Conservation (phyloP, 2,113 vertebrate species). For the Atrichornis clamosus region DNA sequence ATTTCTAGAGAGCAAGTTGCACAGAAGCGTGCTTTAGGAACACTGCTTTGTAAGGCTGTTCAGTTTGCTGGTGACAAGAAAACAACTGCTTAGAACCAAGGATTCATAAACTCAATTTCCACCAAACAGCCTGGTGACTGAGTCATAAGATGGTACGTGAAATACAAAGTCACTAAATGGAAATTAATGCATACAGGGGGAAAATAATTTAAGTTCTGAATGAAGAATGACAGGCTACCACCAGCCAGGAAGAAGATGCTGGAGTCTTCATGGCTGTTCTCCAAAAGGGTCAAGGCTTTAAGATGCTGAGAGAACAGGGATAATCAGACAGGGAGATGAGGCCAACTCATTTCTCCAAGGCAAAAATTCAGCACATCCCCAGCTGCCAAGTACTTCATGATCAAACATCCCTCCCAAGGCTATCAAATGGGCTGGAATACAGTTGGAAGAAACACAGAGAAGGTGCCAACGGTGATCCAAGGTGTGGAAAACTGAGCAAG, state of each 20-base stretch:
- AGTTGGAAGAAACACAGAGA: not conserved
- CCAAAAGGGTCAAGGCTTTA: not conserved
- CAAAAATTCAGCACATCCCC: not conserved
- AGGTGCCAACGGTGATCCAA: not conserved
- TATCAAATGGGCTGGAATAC: not conserved
- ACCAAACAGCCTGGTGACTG: not conserved
- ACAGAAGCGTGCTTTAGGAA: not conserved
- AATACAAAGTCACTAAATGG: conserved; percentile 22
- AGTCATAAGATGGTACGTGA: not conserved
- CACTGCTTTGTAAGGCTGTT: not conserved
- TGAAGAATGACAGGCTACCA: conserved; percentile 21
- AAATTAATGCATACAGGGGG: not conserved
- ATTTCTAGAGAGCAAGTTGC: not conserved
- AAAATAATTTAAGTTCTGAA: conserved; percentile 3
- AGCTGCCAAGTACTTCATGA: not conserved
- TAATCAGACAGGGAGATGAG: not conserved
- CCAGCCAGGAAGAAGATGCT: not conserved
- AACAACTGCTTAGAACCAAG: not conserved
- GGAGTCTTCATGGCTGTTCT: not conserved
- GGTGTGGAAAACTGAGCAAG: not conserved
- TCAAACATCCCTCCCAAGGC: not conserved
- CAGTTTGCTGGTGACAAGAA: not conserved
- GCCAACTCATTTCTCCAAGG: not conserved
- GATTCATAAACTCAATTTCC: not conserved
- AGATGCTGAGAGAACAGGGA: not conserved